Evolutionary conservation across 2,113 vertebrate species (phyloP).

Genomic region (Siniperca chuatsi): DNA sequence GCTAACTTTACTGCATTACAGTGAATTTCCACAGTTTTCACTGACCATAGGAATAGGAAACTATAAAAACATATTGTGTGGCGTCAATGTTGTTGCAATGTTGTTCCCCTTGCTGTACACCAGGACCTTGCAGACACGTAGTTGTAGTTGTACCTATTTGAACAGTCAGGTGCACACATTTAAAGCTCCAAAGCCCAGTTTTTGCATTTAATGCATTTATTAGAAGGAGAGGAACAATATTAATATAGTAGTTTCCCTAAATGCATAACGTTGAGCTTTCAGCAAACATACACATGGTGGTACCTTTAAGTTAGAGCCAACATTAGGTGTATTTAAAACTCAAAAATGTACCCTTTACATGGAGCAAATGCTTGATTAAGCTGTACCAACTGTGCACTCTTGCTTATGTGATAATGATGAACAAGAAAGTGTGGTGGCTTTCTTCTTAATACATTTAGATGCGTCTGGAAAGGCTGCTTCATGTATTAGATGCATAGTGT

Average conservation of each 20-base stretch:
- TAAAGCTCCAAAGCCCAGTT: not conserved
- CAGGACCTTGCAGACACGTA: not conserved
- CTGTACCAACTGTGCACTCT: not conserved
- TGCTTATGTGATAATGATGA: constrained; percentile 8
- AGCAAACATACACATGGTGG: not conserved
- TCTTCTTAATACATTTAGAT: constrained; percentile 19
- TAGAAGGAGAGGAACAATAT: not conserved
- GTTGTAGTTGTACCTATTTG: not conserved
- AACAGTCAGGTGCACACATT: not conserved
- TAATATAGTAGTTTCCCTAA: not conserved
- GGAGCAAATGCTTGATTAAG: not conserved
- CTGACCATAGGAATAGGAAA: not conserved
- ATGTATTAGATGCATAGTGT: constrained; percentile 26
- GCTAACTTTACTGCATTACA: not conserved
- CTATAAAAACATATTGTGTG: not conserved
- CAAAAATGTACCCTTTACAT: not conserved
- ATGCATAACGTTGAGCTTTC: not conserved
- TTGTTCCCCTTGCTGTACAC: not conserved
- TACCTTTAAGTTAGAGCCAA: not conserved
- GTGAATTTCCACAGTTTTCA: not conserved
- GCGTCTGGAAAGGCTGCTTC: constrained; percentile 16
- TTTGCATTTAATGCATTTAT: not conserved
- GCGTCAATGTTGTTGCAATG: not conserved
- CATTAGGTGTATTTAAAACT: not conserved
- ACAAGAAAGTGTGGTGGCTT: constrained; percentile 1